A percentile compares a stretch with the other conserved stretches of the same genome.
Conservation (phyloP, 2,113 vertebrate species). For the Hydrolagus affinis region DNA sequence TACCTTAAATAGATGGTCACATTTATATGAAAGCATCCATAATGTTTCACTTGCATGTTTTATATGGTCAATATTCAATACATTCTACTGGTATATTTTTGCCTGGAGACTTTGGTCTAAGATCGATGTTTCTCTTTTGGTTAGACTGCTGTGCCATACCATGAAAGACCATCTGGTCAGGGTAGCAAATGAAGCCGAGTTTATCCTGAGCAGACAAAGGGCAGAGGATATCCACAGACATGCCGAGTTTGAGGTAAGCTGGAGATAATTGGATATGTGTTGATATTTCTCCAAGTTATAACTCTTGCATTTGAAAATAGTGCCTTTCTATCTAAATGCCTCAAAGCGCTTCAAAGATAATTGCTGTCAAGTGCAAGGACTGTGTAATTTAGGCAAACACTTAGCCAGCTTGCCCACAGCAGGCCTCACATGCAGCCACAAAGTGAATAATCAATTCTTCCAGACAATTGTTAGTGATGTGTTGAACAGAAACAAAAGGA, state of each 20-base stretch:
- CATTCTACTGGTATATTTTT: not conserved
- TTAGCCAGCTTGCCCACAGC: too few relatives aligned
- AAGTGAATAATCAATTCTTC: too few relatives aligned
- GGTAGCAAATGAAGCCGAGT: slow-evolving; percentile 95
- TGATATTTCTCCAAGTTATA: not conserved
- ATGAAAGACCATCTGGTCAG: slow-evolving; percentile 98
- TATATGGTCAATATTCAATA: slow-evolving; percentile 36
- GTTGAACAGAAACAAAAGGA: too few relatives aligned
- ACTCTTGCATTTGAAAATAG: too few relatives aligned
- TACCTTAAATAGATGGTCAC: not conserved
- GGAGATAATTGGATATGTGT: not conserved
- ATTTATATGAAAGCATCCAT: not conserved
- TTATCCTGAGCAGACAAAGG: slow-evolving; percentile 89
- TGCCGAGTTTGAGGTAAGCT: slow-evolving; percentile 90
- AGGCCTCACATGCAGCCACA: too few relatives aligned
- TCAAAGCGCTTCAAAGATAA: too few relatives aligned
- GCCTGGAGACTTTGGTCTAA: not conserved
- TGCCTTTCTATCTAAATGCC: too few relatives aligned
- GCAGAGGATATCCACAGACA: slow-evolving; percentile 95
- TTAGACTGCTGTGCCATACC: slow-evolving; percentile 88
- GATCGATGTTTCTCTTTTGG: slow-evolving; percentile 24
- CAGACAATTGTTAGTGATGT: too few relatives aligned
- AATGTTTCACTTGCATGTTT: slow-evolving; percentile 30
- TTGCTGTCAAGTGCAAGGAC: too few relatives aligned
- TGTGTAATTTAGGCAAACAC: too few relatives aligned